Evolutionary conservation across 2,888 invertebrate species (phyloP).

Genomic region (Tromatobia lineatoria): DNA sequence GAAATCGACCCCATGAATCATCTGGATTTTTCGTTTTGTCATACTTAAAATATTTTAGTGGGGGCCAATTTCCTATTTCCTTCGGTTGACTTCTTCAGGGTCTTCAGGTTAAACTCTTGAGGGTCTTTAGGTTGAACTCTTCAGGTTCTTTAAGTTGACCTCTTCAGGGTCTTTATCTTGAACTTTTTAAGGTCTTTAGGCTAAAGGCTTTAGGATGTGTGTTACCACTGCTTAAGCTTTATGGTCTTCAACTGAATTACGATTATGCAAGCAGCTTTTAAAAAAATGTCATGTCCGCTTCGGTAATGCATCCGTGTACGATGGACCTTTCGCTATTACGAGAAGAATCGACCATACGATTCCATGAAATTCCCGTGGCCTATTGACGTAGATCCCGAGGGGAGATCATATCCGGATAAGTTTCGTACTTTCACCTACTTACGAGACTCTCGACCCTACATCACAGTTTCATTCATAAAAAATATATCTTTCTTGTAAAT

Average conservation of each 20-base stretch:
- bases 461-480: conserved; percentile 54
- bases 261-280: conserved; percentile 44
- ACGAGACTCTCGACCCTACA: conserved; percentile 45
- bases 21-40: too few species aligned
- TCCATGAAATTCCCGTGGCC: conserved; percentile 58
- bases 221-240: not conserved
- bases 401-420: conserved; percentile 56
- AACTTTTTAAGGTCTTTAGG: too few species aligned
- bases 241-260: conserved; percentile 1
- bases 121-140: too few species aligned
- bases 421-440: conserved; percentile 60
- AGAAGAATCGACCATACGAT: conserved; percentile 58
- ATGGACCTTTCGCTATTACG: conserved; percentile 44
- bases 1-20: too few species aligned
- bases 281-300: conserved; percentile 34
- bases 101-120: too few species aligned
- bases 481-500: not conserved
- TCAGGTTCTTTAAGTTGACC: too few species aligned
- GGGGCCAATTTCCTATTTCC: too few species aligned
- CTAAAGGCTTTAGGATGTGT: too few species aligned
- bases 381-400: conserved; percentile 59
- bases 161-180: too few species aligned
- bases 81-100: too few species aligned
- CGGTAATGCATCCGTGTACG: conserved; percentile 27
- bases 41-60: too few species aligned